phyloP scores from a whole-genome alignment of 2,113 vertebrate genomes.

The Phylloscopus trochiloides region DNA sequence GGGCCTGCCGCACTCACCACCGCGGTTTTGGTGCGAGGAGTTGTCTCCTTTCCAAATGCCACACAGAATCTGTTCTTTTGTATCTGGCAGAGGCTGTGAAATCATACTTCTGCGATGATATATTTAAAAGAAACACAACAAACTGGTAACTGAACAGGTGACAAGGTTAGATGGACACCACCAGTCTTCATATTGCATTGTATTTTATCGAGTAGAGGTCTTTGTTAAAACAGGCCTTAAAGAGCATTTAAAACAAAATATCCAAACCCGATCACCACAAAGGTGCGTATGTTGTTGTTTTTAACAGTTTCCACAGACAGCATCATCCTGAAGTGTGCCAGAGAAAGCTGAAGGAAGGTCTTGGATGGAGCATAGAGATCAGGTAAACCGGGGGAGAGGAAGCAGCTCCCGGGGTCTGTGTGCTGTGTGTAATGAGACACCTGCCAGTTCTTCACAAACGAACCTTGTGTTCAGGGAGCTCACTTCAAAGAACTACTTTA shows the following conservation, averaged over 20 bases:
- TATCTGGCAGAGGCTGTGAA: not conserved
- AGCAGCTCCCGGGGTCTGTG: not conserved
- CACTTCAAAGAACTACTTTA: not conserved
- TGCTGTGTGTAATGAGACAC: not conserved
- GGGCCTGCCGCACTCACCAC: not conserved
- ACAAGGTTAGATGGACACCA: not conserved
- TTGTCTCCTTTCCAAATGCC: not conserved
- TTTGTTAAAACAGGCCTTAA: not conserved
- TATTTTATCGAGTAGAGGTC: not conserved
- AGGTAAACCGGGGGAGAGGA: not conserved
- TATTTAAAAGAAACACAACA: not conserved
- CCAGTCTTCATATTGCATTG: not conserved
- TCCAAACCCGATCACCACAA: not conserved
- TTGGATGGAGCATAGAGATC: not conserved
- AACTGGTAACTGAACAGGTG: not conserved
- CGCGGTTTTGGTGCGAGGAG: fast-evolving
- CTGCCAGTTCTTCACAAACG: not conserved
- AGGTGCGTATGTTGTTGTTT: not conserved
- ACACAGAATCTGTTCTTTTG: not conserved
- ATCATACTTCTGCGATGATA: not conserved
- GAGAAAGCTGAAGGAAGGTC: not conserved
- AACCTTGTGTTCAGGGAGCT: not conserved
- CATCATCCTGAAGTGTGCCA: not conserved
- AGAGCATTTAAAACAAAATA: not conserved
- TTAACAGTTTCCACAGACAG: not conserved